These are phyloP conservation scores for Melanotaenia pygmaea DNA, from an alignment of 2,797 vertebrate species.

Conservation along the genomic window DNA sequence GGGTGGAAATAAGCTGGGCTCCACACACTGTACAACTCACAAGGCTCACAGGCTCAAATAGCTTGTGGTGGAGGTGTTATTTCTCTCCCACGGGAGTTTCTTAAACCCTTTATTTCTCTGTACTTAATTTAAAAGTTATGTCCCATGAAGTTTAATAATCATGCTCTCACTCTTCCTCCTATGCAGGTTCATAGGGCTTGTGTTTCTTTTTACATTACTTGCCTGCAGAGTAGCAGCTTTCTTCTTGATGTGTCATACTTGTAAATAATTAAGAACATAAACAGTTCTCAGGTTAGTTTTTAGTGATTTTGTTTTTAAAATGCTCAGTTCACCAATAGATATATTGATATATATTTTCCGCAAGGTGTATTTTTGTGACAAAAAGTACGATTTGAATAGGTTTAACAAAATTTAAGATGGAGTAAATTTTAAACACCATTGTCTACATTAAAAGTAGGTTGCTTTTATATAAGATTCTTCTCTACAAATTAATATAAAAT, in stretches of 20 bases:
- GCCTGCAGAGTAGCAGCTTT: not conserved
- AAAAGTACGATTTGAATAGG: too few species aligned
- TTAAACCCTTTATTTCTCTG: not conserved
- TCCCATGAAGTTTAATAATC: not conserved
- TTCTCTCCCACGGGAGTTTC: not conserved
- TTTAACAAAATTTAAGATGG: not conserved
- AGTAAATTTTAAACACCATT: not conserved
- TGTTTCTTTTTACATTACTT: not conserved
- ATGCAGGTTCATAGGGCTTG: not conserved
- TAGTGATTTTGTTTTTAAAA: not conserved
- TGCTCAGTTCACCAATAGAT: not conserved
- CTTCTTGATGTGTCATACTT: not conserved
- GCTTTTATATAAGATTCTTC: not conserved
- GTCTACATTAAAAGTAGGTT: not conserved
- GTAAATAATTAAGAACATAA: not conserved
- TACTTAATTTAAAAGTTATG: not conserved
- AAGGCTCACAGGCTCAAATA: not conserved
- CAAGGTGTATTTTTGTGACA: too few species aligned
- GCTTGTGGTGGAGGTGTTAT: too few species aligned
- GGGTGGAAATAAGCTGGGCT: conserved; percentile 46
- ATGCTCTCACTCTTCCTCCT: too few species aligned
- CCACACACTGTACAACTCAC: not conserved
- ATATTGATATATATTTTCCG: not conserved
- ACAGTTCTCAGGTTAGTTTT: not conserved
- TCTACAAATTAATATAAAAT: not conserved